phyloP scores from a whole-genome alignment of 2,888 invertebrate species.

The Tenthredo scrophulariae region DNA sequence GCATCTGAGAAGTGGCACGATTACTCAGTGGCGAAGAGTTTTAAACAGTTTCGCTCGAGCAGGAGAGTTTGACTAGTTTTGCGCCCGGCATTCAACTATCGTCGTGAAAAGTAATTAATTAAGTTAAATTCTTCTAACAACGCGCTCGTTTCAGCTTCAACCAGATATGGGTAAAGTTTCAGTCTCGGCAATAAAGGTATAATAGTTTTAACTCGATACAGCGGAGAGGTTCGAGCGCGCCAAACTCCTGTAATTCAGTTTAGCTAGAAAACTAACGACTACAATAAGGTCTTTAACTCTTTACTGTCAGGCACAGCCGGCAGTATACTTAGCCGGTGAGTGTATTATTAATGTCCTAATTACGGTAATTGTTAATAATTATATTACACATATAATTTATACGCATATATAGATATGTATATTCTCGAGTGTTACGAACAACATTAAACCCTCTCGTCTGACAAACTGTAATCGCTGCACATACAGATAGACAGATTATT shows the following conservation, averaged over 20 bases:
- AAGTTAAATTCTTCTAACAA: conserved; percentile 38
- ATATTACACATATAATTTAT: conserved; percentile 9
- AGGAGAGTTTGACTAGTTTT: conserved; percentile 7
- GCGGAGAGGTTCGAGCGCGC: conserved; percentile 43
- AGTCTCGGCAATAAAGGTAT: conserved; percentile 49
- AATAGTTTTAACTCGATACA: conserved; percentile 51
- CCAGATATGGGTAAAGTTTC: conserved; percentile 25
- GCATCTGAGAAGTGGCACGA: background rate
- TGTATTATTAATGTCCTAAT: conserved; percentile 39
- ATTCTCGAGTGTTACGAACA: background rate
- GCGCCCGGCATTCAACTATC: conserved; percentile 18
- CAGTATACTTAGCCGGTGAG: conserved; percentile 10
- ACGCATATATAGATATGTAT: background rate
- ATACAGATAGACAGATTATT: conserved; percentile 8
- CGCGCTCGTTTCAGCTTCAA: conserved; percentile 39
- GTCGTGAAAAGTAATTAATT: conserved; percentile 39
- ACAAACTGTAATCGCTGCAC: background rate
- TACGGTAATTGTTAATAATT: conserved; percentile 32
- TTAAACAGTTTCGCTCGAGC: background rate
- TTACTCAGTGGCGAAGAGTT: background rate
- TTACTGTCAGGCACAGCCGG: conserved; percentile 39
- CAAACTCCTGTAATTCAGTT: conserved; percentile 50
- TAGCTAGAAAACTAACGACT: conserved; percentile 47
- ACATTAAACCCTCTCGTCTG: background rate
- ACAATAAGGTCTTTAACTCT: conserved; percentile 50